phyloP scores from a whole-genome alignment of 2,113 vertebrate genomes.

The Esox niger region DNA sequence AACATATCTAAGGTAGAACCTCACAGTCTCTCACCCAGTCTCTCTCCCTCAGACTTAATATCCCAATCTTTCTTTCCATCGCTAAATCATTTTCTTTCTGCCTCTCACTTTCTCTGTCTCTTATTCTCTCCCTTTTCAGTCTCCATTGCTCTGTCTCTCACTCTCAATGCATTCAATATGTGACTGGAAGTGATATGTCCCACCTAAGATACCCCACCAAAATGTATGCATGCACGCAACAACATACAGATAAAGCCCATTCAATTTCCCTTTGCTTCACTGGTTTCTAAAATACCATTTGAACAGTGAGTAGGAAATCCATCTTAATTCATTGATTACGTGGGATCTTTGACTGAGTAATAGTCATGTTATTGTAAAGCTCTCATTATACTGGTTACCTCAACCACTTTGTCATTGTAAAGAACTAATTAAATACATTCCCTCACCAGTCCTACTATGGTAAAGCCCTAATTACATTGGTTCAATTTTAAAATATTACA shows the following conservation, averaged over 20 bases:
- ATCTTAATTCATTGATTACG: conserved; percentile 22
- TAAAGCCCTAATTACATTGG: too few relatives aligned
- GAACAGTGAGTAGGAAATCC: not conserved
- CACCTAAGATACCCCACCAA: not conserved
- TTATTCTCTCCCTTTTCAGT: too few relatives aligned
- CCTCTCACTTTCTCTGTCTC: too few relatives aligned
- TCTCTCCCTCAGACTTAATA: too few relatives aligned
- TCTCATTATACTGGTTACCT: not conserved
- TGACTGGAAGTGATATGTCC: not conserved
- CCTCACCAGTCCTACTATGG: too few relatives aligned
- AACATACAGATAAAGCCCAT: conserved; percentile 5
- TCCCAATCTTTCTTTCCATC: too few relatives aligned
- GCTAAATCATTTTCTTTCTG: too few relatives aligned
- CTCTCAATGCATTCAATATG: not conserved
- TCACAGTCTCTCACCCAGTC: not conserved
- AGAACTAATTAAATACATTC: not conserved
- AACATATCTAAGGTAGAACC: conserved; percentile 31
- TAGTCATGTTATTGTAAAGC: not conserved
- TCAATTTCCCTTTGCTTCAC: conserved; percentile 7
- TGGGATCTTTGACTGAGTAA: not conserved
- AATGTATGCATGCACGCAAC: not conserved
- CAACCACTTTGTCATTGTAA: not conserved
- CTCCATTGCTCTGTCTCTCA: too few relatives aligned
- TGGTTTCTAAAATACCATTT: conserved; percentile 15
- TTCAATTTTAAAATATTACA: too few relatives aligned